These are phyloP conservation scores for Microctonus aethiopoides DNA, from an alignment of 2,888 invertebrate genomes.

Conservation along the genomic window DNA sequence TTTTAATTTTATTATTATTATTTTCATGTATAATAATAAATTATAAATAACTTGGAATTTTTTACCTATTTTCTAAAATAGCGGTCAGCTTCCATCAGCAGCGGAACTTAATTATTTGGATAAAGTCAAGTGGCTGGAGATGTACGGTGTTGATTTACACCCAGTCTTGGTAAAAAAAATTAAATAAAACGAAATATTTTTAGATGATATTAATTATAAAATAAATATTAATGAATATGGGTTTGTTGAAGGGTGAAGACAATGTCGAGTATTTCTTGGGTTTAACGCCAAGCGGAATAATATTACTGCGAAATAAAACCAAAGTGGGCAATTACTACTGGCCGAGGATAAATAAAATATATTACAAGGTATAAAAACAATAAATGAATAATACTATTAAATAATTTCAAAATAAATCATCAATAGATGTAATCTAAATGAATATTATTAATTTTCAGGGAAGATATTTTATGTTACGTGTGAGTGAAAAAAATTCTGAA, in stretches of 20 bases:
- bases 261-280: constrained; percentile 97
- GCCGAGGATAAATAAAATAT: constrained; percentile 96
- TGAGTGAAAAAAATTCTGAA: constrained; percentile 96
- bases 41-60: neutral
- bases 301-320: constrained; percentile 92
- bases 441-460: constrained; percentile 69
- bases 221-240: neutral
- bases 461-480: constrained; percentile 95
- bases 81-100: constrained; percentile 89
- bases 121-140: constrained; percentile 98
- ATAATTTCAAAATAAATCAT: neutral
- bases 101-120: constrained; percentile 96
- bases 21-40: constrained; percentile 11
- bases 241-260: constrained; percentile 84
- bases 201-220: neutral
- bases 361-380: constrained; percentile 76
- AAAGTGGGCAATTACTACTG: constrained; percentile 98
- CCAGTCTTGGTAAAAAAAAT: constrained; percentile 88
- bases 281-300: constrained; percentile 94
- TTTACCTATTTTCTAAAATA: constrained; percentile 63
- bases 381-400: neutral
- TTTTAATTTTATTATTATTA: constrained; percentile 29
- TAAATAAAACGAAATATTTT: neutral
- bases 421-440: neutral
- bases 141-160: constrained; percentile 98